phyloP scores from a whole-genome alignment of 1,140 invertebrate species.

The Wasmannia auropunctata region DNA sequence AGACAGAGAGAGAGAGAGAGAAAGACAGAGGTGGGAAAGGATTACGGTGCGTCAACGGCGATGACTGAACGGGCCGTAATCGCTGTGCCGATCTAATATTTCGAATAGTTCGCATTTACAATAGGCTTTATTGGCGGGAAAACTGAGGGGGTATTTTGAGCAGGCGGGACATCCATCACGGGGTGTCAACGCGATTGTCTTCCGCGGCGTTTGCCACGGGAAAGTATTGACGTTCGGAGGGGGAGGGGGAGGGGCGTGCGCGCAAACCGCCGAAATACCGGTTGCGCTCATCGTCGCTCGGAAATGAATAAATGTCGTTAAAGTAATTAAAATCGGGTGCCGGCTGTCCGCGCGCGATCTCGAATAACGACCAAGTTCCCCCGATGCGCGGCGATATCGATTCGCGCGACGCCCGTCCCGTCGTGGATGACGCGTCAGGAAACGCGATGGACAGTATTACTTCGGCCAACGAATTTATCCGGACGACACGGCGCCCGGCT shows the following conservation, averaged over 20 bases:
- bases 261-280: conserved; percentile 39
- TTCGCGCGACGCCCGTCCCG: conserved; percentile 9
- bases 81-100: conserved; percentile 84
- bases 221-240: conserved; percentile 83
- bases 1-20: conserved; percentile 18
- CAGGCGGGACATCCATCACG: conserved; percentile 84
- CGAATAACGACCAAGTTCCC: conserved; percentile 1
- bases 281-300: conserved; percentile 19
- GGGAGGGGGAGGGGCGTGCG: conserved; percentile 8
- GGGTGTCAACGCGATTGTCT: conserved; percentile 86
- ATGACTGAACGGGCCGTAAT: conserved; percentile 85
- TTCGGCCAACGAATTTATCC: conserved; percentile 72
- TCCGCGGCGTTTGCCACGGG: conserved; percentile 76
- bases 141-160: conserved; percentile 81
- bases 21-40: conserved; percentile 82
- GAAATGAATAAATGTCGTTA: conserved; percentile 53
- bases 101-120: conserved; percentile 86
- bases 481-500: conserved; percentile 55
- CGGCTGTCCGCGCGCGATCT: background rate
- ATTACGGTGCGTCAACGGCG: conserved; percentile 84
- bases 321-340: conserved; percentile 53
- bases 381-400: background rate
- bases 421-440: background rate
- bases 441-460: conserved; percentile 67
- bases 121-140: conserved; percentile 85